phyloP scores from a whole-genome alignment of 2,113 vertebrate genomes.

The Eulemur rufifrons region DNA sequence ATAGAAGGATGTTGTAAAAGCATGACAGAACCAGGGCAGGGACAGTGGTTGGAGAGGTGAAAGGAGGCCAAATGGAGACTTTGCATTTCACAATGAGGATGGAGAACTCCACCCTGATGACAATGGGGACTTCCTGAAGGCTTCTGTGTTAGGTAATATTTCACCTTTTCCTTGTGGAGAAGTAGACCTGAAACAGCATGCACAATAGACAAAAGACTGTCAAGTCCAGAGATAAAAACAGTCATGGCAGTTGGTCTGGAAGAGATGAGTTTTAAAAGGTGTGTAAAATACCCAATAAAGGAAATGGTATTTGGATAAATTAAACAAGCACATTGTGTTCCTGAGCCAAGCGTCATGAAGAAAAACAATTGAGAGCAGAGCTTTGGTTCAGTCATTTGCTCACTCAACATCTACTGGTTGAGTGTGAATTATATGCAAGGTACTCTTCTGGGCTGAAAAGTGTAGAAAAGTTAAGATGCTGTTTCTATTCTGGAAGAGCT shows the following conservation, averaged over 20 bases:
- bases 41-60: background rate
- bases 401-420: background rate
- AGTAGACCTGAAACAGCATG: background rate
- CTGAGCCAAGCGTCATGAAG: background rate
- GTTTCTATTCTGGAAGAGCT: background rate
- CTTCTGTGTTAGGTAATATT: background rate
- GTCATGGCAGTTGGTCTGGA: background rate
- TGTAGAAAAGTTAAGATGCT: background rate
- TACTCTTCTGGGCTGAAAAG: background rate
- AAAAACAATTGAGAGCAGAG: background rate
- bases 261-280: background rate
- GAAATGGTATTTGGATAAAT: background rate
- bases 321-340: background rate
- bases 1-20: background rate
- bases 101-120: background rate
- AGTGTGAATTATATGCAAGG: background rate
- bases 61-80: accelerated
- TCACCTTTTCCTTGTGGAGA: background rate
- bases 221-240: background rate
- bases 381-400: background rate
- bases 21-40: background rate
- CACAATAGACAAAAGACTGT: background rate
- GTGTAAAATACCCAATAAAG: background rate
- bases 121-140: accelerated
- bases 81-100: background rate